Evolutionary conservation across 2,113 vertebrate species (phyloP).

Genomic region (Trinectes maculatus): DNA sequence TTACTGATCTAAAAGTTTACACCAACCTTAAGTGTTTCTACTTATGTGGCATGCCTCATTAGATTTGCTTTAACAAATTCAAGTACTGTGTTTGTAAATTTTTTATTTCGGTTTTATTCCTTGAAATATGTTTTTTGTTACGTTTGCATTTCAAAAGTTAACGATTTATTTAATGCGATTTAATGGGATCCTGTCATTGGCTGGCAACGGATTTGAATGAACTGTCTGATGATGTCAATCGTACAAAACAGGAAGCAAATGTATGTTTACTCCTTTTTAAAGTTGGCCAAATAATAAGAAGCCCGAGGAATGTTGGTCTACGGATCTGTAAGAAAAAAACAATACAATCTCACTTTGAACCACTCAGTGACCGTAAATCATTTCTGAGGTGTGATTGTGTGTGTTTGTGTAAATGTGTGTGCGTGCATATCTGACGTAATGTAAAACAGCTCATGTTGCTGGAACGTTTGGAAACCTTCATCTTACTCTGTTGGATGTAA

Average conservation of each 20-base stretch:
- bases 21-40: constrained; percentile 22
- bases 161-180: too few species aligned
- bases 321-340: too few species aligned
- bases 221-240: too few species aligned
- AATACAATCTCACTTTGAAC: too few species aligned
- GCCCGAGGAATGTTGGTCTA: not conserved
- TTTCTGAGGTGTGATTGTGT: too few species aligned
- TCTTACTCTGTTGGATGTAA: constrained; percentile 27
- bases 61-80: constrained; percentile 18
- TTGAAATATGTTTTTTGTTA: constrained; percentile 30
- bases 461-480: constrained; percentile 16
- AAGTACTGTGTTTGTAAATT: constrained; percentile 13
- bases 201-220: too few species aligned
- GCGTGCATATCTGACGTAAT: constrained; percentile 30
- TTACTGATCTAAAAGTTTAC: constrained; percentile 29
- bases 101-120: constrained; percentile 32
- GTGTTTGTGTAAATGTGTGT: constrained; percentile 29
- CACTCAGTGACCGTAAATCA: too few species aligned
- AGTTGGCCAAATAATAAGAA: too few species aligned
- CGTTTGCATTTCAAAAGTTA: too few species aligned
- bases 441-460: constrained; percentile 43
- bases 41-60: constrained; percentile 27
- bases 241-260: too few species aligned
- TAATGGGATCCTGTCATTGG: too few species aligned
- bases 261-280: too few species aligned